Percentiles rank a stretch among this genome's conserved stretches.
Evolutionary conservation across 2,888 invertebrate species (phyloP).

Genomic region (Cynaeus angustus): DNA sequence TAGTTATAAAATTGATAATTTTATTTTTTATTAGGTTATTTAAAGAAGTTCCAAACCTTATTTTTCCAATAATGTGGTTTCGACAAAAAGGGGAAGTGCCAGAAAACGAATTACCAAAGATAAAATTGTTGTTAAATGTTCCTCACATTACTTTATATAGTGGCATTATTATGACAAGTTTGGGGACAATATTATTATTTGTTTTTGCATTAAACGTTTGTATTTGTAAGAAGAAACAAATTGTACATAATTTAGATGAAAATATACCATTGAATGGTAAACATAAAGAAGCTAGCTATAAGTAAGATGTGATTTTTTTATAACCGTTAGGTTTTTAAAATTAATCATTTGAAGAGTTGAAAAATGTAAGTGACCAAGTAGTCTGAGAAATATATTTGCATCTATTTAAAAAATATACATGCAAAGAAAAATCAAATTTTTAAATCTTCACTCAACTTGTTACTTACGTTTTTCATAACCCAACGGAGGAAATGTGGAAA

Average conservation of each 20-base stretch:
- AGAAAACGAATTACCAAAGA: not conserved
- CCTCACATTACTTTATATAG: not conserved
- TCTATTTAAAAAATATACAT: too few species aligned
- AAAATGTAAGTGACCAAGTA: too few species aligned
- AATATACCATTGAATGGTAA: not conserved
- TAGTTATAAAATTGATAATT: conserved; percentile 1
- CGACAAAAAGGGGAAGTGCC: not conserved
- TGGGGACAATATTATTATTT: not conserved
- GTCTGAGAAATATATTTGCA: too few species aligned
- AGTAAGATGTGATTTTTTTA: too few species aligned
- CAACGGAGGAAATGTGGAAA: too few species aligned
- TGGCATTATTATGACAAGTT: not conserved
- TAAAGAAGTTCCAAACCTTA: not conserved
- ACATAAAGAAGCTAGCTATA: not conserved
- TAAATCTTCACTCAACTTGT: too few species aligned
- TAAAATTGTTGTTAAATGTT: conserved; percentile 1
- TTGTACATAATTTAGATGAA: not conserved
- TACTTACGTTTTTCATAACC: too few species aligned
- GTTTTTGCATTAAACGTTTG: not conserved
- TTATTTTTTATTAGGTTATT: not conserved
- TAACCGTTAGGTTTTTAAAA: too few species aligned
- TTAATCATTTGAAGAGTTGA: too few species aligned
- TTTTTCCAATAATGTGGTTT: conserved; percentile 11
- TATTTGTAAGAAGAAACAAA: not conserved
- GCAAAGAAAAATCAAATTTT: too few species aligned